Evolutionary conservation across 2,888 invertebrate species (phyloP), one percentile per base, ranked within the genome.

Genomic region (Falcaria lacertinaria): DNA sequence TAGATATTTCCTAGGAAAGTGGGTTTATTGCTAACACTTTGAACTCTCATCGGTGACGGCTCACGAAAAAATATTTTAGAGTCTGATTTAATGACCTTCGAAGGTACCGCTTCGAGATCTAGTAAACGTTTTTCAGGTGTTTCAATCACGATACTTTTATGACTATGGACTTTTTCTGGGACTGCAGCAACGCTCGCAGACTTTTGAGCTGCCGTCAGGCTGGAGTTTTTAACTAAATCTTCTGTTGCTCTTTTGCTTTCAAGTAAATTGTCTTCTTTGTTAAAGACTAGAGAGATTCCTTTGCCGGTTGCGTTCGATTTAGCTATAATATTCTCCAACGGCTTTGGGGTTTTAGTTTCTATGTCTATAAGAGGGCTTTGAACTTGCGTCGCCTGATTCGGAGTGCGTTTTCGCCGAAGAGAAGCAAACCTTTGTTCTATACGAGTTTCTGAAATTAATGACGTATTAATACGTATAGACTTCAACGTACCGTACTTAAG

Each of bases 361-460:
- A 49, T 43, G 33, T 50, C 48, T 22, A 55, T 40, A n/a, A 43
- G 37, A 4, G 54, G 47, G 3, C 58, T 62, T 43, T 61, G 63
- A 0, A 69, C 64, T 63, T 74, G 74, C 1, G 72, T 74, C 4
- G 60, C 55, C 42, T 66, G 65, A 46, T 60, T 65, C 17, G 54
- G 59, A 4, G 68, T 53, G 15, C 42, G 46, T 54, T 66, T 76
- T 11, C 56, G 50, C 8, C 56, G 51, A 13, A 74, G 58, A 11
- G 53, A 54, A 7, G 45, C 42, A 16, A 70, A 61, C 52, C 74
- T 69, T 34, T 69, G 68, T 35, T 74, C 73, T 1, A 77, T 53
- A 16, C 64, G 70, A 17, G 59, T 52, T 50, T 79, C 83, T 83
- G 69, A 36, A 71, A 74, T 34, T 22, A 34, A 40, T 7, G 38